Conservation (phyloP, 2,797 vertebrate genomes). For the Squalus acanthias region DNA sequence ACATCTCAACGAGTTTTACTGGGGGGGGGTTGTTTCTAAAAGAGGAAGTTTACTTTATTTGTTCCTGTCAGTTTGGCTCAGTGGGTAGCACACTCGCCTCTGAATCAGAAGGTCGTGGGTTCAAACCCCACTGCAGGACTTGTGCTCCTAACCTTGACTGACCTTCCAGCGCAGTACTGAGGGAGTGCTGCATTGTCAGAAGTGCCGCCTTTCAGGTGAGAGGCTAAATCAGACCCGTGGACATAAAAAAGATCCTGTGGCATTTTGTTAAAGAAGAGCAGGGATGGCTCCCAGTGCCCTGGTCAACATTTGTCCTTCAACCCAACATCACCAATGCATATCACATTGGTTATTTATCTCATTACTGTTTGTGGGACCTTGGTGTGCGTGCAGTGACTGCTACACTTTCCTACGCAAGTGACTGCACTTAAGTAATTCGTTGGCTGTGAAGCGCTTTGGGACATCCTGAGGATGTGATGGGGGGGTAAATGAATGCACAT, state of each 20-base stretch:
- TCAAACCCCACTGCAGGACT: background rate
- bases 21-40: background rate
- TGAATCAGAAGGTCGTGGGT: background rate
- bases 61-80: background rate
- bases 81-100: background rate
- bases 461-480: background rate
- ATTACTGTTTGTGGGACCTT: background rate
- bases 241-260: too few relatives aligned
- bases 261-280: too few relatives aligned
- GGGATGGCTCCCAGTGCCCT: background rate
- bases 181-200: background rate
- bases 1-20: background rate
- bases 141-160: background rate
- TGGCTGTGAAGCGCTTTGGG: background rate
- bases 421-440: background rate
- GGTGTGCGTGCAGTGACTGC: background rate
- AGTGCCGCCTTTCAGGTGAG: background rate
- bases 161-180: background rate
- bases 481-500: background rate
- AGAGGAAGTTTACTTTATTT: background rate
- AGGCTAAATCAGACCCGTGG: background rate
- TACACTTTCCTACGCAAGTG: background rate
- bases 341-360: background rate
- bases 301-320: background rate
- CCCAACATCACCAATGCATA: background rate